Conservation (phyloP, 2,888 invertebrate genomes). For the Xestobium rufovillosum region DNA sequence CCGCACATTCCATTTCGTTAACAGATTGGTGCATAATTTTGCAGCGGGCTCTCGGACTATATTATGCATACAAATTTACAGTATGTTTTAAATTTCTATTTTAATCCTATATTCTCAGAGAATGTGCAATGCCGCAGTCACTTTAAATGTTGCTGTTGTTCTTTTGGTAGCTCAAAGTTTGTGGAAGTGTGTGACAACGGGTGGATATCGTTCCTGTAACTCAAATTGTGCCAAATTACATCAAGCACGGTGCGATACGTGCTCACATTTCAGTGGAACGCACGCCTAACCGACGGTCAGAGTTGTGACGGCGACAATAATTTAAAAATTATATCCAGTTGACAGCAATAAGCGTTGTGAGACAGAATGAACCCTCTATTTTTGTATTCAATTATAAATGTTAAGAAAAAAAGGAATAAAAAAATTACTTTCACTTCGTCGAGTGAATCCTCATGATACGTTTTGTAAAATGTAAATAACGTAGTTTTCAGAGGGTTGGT, state of each 20-base stretch:
- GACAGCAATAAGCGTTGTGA: conserved; percentile 47
- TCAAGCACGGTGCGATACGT: too few species aligned
- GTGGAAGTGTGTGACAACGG: too few species aligned
- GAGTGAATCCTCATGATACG: conserved; percentile 31
- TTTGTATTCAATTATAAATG: conserved; percentile 45
- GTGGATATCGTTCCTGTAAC: too few species aligned
- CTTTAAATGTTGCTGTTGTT: too few species aligned
- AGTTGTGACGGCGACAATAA: conserved; percentile 31
- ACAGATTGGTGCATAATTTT: too few species aligned
- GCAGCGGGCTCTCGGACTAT: too few species aligned
- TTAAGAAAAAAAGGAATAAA: conserved; percentile 36
- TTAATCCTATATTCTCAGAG: too few species aligned
- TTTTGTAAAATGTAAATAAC: conserved; percentile 32
- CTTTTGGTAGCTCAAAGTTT: too few species aligned
- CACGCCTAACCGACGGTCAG: conserved; percentile 15
- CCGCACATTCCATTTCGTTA: background rate
- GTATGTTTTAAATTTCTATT: too few species aligned
- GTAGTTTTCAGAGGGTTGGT: conserved; percentile 39
- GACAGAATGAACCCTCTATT: conserved; percentile 47
- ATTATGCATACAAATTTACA: too few species aligned
- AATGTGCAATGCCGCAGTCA: too few species aligned
- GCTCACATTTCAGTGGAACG: conserved; percentile 9
- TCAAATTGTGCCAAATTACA: too few species aligned
- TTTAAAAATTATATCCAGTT: conserved; percentile 39
- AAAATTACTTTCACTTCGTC: conserved; percentile 35